Evolutionary conservation across 30 jellyfish, hydroid and myxozoan species (phyloP).

Genomic region (Mastigias papua): DNA sequence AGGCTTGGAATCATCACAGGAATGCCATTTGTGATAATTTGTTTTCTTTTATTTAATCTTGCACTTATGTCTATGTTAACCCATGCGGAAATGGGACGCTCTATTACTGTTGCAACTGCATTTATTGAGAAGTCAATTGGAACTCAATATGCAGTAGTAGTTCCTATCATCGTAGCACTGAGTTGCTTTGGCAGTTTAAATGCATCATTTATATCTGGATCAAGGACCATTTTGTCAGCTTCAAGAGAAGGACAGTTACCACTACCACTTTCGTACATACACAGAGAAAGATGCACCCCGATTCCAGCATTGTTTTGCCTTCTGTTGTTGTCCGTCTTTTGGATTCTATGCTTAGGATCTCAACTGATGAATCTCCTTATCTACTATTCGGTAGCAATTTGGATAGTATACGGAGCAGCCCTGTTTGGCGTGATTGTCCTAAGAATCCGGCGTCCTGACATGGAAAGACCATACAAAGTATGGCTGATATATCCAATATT

Average conservation of each 20-base stretch:
- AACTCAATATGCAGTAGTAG: slow-evolving; percentile 19
- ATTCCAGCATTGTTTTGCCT: neutral
- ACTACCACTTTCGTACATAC: neutral
- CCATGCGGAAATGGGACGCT: slow-evolving; percentile 49
- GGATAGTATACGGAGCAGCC: neutral
- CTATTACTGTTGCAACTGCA: slow-evolving; percentile 69
- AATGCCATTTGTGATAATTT: slow-evolving; percentile 60
- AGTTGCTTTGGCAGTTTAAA: slow-evolving; percentile 43
- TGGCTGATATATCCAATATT: neutral
- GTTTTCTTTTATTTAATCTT: slow-evolving; percentile 49
- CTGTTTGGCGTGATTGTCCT: neutral
- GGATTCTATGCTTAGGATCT: neutral
- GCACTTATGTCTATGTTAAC: slow-evolving; percentile 61
- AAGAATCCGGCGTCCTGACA: neutral
- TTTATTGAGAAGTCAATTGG: slow-evolving; percentile 58
- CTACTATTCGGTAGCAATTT: neutral
- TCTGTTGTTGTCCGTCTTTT: neutral
- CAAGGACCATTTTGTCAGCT: neutral
- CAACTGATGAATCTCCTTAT: neutral
- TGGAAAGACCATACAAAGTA: neutral
- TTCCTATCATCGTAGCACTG: slow-evolving; percentile 58
- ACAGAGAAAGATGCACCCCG: neutral
- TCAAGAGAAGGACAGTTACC: neutral
- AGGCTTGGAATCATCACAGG: slow-evolving; percentile 51
- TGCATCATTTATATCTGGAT: neutral